Evolutionary conservation across 1,140 invertebrate genomes (phyloP).

Genomic region (Macrotrachela quadricornifera): DNA sequence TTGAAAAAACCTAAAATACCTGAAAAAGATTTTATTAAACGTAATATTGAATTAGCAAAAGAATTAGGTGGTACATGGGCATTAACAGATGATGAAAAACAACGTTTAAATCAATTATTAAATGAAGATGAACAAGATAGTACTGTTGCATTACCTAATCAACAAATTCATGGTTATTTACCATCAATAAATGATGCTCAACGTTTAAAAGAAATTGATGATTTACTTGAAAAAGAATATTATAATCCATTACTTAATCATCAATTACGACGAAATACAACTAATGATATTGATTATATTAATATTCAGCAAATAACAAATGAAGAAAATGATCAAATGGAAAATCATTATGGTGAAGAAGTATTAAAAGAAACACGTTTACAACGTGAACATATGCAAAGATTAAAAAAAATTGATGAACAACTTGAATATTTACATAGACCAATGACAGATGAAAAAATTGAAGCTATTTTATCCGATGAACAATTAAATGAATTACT

Average conservation of each 20-base stretch:
- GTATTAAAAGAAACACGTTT: constrained; percentile 1
- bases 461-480: not conserved
- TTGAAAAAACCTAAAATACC: not conserved
- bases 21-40: constrained; percentile 4
- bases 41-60: constrained; percentile 6
- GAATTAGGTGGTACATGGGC: constrained; percentile 3
- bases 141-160: not conserved
- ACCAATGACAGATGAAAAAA: not conserved
- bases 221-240: not conserved
- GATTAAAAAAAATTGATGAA: constrained; percentile 1
- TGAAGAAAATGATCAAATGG: constrained; percentile 1
- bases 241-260: not conserved
- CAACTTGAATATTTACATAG: not conserved
- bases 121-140: not conserved
- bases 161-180: not conserved
- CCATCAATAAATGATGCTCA: not conserved
- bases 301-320: too few relatives aligned
- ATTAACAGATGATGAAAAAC: constrained; percentile 8
- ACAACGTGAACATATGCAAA: not conserved
- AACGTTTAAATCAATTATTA: constrained; percentile 5
- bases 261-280: not conserved
- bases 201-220: not conserved
- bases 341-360: constrained; percentile 6
- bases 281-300: not conserved
- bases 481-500: not conserved